Evolutionary conservation across 2,888 invertebrate species (phyloP), one percentile per base, ranked within the genome.

Genomic region (Brachylomia viminalis): DNA sequence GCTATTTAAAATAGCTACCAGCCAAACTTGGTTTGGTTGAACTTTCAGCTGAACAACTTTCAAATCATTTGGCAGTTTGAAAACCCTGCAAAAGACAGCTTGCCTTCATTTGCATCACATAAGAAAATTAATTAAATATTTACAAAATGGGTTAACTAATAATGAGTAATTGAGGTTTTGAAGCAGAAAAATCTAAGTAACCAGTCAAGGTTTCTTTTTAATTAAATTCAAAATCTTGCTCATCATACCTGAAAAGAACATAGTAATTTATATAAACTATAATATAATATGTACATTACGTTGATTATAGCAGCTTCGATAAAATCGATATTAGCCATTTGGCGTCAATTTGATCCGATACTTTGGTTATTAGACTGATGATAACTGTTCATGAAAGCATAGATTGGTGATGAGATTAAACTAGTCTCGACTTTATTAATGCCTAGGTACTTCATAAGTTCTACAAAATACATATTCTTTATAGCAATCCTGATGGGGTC

Each of bases 181-280:
- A n/a, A 49, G 61, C 61, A 79, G 61, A 78, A 82, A 70, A 71
- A 78, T 42, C 23, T 54, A 62, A 73, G 49, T 66, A 76, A 68
- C 10, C 27, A 77, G 42, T 77, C 45, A 80, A n/a, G 80, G 77
- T 78, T 78, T 78, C 56, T 80, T 71, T 67, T 38, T 71, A n/a
- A 75, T 20, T 15, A 79, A 58, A 67, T 20, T 52, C 3, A 72
- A 52, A 52, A 78, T 58, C 77, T 65, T 78, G 73, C 33, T 15
- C 56, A 78, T 80, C 54, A 79, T 84, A 82, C 80, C 82, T 82
- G 82, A 84, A 82, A 82, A 72, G 70, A 84, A 72, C 38, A 72
- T 59, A 11, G 33, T 49, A 45, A 42, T 83, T 80, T 77, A 71
- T 61, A 42, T 47, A 56, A 33, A 30, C 17, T n/a, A 52, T 58